These are phyloP conservation scores for Pycnomerus fuliginosus DNA, from an alignment of 2,888 invertebrate species.

Conservation along the genomic window DNA sequence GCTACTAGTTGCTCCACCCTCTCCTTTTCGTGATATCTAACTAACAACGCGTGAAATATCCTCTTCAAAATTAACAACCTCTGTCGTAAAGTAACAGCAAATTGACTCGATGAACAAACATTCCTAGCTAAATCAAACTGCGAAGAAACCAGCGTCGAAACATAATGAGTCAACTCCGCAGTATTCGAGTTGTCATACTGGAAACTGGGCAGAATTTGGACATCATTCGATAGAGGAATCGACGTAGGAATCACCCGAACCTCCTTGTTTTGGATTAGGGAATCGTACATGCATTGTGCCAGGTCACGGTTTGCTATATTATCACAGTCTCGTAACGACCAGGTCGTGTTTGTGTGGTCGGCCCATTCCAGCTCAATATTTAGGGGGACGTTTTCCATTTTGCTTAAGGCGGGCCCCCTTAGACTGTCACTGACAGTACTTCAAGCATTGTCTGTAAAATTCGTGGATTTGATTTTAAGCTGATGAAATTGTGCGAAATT, in stretches of 20 bases:
- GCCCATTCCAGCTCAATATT: constrained; percentile 55
- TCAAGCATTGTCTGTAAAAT: no score
- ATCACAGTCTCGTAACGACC: constrained; percentile 61
- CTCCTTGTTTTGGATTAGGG: constrained; percentile 58
- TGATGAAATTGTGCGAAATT: no score
- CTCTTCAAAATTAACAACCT: constrained; percentile 59
- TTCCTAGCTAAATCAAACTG: constrained; percentile 58
- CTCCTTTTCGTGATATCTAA: constrained; percentile 57
- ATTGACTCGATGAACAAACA: constrained; percentile 60
- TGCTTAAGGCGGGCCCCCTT: neutral
- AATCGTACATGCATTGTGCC: constrained; percentile 56
- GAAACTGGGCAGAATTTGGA: constrained; percentile 55
- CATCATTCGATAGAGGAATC: constrained; percentile 44
- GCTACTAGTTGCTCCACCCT: constrained; percentile 31
- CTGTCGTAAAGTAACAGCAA: constrained; percentile 58
- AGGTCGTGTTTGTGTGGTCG: constrained; percentile 59
- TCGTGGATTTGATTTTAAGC: no score
- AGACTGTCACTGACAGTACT: no score
- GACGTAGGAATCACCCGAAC: constrained; percentile 46
- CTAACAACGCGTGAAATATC: constrained; percentile 59
- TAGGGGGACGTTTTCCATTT: constrained; percentile 35
- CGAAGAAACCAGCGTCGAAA: constrained; percentile 55
- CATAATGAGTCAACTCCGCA: constrained; percentile 57
- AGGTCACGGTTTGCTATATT: constrained; percentile 57
- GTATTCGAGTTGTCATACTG: constrained; percentile 54